Evolutionary conservation across 1,140 invertebrate genomes (phyloP), one percentile per base, ranked within the genome.

Genomic region (Pseudomyrmex pallidus): DNA sequence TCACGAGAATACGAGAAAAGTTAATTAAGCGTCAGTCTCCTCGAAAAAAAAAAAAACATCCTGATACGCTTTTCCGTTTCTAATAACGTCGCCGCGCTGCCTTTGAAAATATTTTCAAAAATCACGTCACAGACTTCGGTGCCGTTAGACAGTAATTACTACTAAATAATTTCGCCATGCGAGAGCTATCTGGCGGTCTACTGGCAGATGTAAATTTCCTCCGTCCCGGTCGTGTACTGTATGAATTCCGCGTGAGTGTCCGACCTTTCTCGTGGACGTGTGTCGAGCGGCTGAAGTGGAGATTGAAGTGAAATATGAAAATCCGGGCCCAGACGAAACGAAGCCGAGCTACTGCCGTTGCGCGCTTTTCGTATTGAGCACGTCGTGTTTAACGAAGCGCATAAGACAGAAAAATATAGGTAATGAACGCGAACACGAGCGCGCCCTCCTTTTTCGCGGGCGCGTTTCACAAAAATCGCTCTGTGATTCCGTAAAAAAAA

Each of bases 261-360:
- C 88, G 87, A 91, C 90, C 91, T 93, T 92, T 92, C 90, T 89
- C 86, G 82, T 83, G 85, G 76, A 84, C 74, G 70, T 84, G 68
- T 90, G 90, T 90, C 90, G 90, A 87, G 88, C 90, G 85, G 89
- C 89, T 93, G 86, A 92, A 93, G 91, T 93, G 91, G 90, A 93
- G 92, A 93, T 93, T 93, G 90, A 92, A 93, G 92, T 92, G 91
- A 93, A 93, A 93, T 93, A 93, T 93, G 92, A 92, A 92, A 93
- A 92, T 92, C 87, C 85, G 67, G 85, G 88, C 74, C 12, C 61
- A 25, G 20, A 0, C 64, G 64, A 22, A 86, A 50, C 64, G 77
- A 52, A 66, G 50, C 54, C 35, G 61, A 46, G 57, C 35, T 70
- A 84, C 86, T 82, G 35, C 62, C 25, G 74, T 35, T 35, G 35